These are phyloP conservation scores for Protophormia terraenovae DNA, from an alignment of 2,888 invertebrate genomes.

Conservation along the genomic window DNA sequence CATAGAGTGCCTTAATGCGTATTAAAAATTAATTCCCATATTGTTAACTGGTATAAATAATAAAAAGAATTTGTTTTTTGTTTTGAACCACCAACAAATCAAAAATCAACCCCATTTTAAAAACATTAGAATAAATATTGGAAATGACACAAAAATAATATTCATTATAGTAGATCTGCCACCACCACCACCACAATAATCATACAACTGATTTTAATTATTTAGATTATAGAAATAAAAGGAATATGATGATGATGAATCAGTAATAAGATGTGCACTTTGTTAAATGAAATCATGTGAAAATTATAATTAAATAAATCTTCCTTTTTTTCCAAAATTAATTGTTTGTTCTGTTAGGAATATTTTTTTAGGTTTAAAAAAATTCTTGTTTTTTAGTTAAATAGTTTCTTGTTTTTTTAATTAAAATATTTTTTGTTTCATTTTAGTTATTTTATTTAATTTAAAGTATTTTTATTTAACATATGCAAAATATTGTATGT, in stretches of 20 bases:
- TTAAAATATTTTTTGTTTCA: neutral
- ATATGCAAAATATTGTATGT: slow-evolving; percentile 44
- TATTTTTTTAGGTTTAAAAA: neutral
- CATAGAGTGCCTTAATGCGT: slow-evolving; percentile 55
- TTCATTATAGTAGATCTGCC: slow-evolving; percentile 9
- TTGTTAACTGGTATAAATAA: slow-evolving; percentile 59
- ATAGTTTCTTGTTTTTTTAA: neutral
- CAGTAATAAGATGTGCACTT: slow-evolving; percentile 52
- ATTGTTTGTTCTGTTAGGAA: neutral
- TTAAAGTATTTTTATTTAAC: neutral
- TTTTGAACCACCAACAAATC: slow-evolving; percentile 52
- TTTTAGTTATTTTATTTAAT: neutral
- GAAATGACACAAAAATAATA: slow-evolving; percentile 50
- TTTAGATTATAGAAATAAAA: slow-evolving; percentile 39
- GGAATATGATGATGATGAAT: slow-evolving; percentile 1
- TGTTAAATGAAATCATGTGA: slow-evolving; percentile 53
- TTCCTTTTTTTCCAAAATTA: neutral
- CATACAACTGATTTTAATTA: slow-evolving; percentile 59
- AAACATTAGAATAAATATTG: slow-evolving; percentile 36
- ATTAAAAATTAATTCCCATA: slow-evolving; percentile 67
- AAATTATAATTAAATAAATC: slow-evolving; percentile 54
- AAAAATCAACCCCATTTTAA: slow-evolving; percentile 33
- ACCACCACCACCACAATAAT: slow-evolving; percentile 21
- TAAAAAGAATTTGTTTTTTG: slow-evolving; percentile 17
- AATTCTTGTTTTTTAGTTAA: neutral